Conservation (phyloP, 2,888 invertebrate species). For the Latheticus oryzae region DNA sequence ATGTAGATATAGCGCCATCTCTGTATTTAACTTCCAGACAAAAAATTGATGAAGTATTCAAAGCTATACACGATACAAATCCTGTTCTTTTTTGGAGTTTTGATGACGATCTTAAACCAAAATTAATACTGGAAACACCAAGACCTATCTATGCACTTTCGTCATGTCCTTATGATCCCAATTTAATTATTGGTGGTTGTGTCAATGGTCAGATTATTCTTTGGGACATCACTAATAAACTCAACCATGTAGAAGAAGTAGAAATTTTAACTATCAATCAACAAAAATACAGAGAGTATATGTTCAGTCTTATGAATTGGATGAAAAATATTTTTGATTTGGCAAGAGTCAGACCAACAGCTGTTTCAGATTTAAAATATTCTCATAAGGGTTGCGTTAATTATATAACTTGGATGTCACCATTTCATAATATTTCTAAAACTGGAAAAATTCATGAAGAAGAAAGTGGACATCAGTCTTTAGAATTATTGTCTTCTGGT, state of each 20-base stretch:
- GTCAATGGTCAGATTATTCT: constrained; percentile 75
- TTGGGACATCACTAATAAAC: constrained; percentile 53
- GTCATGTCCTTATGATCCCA: constrained; percentile 77
- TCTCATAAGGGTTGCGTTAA: constrained; percentile 76
- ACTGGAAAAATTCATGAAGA: constrained; percentile 70
- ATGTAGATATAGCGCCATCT: constrained; percentile 71
- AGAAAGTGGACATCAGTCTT: constrained; percentile 62
- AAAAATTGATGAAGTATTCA: constrained; percentile 48
- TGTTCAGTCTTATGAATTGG: constrained; percentile 71
- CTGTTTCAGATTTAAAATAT: constrained; percentile 70
- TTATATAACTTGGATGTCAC: constrained; percentile 76
- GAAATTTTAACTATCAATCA: constrained; percentile 73
- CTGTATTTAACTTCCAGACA: constrained; percentile 63
- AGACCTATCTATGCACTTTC: constrained; percentile 75
- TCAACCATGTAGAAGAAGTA: constrained; percentile 68
- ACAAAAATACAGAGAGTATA: constrained; percentile 71
- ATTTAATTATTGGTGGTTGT: constrained; percentile 78
- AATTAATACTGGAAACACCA: constrained; percentile 75
- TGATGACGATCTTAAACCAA: constrained; percentile 75
- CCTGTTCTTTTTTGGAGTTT: constrained; percentile 82
- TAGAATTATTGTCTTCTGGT: constrained; percentile 75
- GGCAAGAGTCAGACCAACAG: constrained; percentile 71
- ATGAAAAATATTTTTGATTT: constrained; percentile 73
- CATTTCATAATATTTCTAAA: constrained; percentile 70
- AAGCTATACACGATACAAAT: constrained; percentile 72